phyloP scores from a whole-genome alignment of 30 jellyfish, hydroid and myxozoan species.

The Turritopsis dohrnii region DNA sequence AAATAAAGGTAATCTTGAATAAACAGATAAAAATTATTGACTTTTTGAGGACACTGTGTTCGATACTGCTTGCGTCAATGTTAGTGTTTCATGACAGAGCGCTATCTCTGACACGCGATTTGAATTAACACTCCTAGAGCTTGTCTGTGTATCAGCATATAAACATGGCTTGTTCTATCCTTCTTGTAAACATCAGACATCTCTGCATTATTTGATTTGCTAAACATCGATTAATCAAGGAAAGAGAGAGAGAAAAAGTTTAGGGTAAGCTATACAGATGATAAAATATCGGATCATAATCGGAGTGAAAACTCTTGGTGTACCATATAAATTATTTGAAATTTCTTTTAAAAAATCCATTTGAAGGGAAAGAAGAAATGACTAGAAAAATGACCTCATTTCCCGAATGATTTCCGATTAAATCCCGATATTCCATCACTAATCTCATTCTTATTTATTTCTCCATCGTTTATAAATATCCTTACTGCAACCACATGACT shows the following conservation, averaged over 20 bases:
- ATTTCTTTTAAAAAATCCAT: background rate
- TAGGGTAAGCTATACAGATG: background rate
- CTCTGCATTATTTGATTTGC: background rate
- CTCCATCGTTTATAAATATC: background rate
- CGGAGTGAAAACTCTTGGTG: background rate
- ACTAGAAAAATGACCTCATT: background rate
- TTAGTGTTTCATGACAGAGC: background rate
- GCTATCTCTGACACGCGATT: background rate
- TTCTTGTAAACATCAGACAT: background rate
- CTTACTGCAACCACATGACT: background rate
- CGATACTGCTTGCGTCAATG: background rate
- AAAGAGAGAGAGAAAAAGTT: background rate
- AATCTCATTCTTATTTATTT: background rate
- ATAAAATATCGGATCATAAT: background rate
- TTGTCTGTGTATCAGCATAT: background rate
- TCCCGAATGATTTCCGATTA: background rate
- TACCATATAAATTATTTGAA: background rate
- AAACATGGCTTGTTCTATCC: too few relatives aligned
- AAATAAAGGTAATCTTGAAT: background rate
- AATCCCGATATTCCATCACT: background rate
- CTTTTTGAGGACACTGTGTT: background rate
- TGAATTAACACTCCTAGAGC: background rate
- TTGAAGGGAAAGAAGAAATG: background rate
- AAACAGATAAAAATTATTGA: background rate
- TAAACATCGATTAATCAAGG: too few relatives aligned